Conservation (phyloP, 2,797 vertebrate species). For the Urophycis tenuis region DNA sequence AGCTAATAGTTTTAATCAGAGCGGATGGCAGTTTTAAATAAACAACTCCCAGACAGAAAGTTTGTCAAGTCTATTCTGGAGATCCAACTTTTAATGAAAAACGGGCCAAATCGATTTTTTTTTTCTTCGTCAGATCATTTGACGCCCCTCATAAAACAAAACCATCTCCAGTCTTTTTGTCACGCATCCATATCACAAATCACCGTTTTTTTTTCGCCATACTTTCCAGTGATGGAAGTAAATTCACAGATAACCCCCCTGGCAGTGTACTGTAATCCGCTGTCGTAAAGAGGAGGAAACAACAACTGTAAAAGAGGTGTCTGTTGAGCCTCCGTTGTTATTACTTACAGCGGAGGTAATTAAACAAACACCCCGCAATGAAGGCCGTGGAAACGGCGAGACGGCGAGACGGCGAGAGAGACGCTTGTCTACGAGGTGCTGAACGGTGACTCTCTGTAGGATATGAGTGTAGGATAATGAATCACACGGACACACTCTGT, state of each 20-base stretch:
- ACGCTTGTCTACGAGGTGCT: conserved; percentile 12
- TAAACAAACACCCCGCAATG: conserved; percentile 41
- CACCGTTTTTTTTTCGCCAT: neutral
- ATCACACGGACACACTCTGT: conserved; percentile 25
- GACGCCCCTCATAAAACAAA: neutral
- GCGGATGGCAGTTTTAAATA: neutral
- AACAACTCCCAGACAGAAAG: neutral
- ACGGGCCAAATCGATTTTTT: neutral
- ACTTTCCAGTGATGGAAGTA: neutral
- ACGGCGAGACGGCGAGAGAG: conserved; percentile 16
- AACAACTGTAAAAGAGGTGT: conserved; percentile 31
- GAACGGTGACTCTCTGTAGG: conserved; percentile 30
- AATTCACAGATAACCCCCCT: neutral
- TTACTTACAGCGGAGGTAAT: conserved; percentile 29
- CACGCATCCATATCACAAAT: neutral
- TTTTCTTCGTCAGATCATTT: neutral
- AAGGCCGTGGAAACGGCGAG: conserved; percentile 26
- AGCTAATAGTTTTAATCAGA: neutral
- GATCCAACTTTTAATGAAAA: neutral
- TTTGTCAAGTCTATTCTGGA: neutral
- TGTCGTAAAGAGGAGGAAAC: conserved; percentile 15
- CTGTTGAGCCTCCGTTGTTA: conserved; percentile 28
- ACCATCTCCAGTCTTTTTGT: neutral
- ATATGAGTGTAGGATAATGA: conserved; percentile 24
- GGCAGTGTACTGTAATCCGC: neutral